Base-by-base conservation (phyloP, 1,140 invertebrate genomes). In the Plectrocnemia conspersa region DNA sequence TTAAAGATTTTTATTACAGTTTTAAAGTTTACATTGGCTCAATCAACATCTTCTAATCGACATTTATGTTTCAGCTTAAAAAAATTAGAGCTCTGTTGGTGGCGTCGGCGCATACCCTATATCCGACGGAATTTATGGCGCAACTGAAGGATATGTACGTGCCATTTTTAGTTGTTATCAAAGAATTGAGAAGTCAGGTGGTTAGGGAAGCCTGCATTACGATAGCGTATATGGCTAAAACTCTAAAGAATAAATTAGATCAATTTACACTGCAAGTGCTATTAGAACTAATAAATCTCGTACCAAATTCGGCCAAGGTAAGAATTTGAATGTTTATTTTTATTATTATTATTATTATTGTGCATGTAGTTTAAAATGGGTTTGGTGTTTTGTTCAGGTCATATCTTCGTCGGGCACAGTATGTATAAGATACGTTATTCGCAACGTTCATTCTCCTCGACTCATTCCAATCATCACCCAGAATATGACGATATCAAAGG, bases 281-380 rank as follows among this genome's bases (percentile, higher is more conserved):
- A 29, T 84, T 85, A 44, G 82, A 83, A 54, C 71, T 98, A 18
- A 91, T 98, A 64, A 89, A 88, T 68, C 79, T 98, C 36, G 92
- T 97, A 69, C 91, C 91, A 65, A 98, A 98, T 74, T 92, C 90
- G 65, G 94, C 93, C 60, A 98, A 98, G 81, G 86, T 88, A 62
- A 72, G 58, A 57, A 19, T 52, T 44, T 44, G 7, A 29, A 22
- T 13, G 10, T 3, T 15, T 18, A 16, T 41, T 21, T 52, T 41
- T 50, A 5, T 35, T 35, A 49, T 35, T n/a, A 35, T 16, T 15
- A 18, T 56, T 62, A 55, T 33, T 53, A 24, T 36, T 36, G 6
- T 50, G 23, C 36, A 19, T 38, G 9, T 36, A 49, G n/a, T n/a
- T 19, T 46, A 2, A 5, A 29, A 46, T 29, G 18, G 22, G n/a